Evolutionary conservation across 2,797 vertebrate species (phyloP), one percentile per base, ranked within the genome.

Genomic region (Spinus olivaceus): DNA sequence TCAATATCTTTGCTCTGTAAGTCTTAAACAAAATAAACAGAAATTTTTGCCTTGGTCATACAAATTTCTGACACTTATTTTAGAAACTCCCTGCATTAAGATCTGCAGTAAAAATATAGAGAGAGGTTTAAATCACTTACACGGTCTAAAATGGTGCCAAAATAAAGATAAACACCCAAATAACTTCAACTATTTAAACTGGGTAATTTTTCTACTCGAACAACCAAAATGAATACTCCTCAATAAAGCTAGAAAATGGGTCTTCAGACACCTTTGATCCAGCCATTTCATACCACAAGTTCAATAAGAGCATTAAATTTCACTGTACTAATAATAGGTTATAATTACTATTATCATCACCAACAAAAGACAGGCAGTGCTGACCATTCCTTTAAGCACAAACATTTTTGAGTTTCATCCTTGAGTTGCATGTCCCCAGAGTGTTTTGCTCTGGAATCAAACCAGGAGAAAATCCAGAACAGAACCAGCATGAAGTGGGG

Each of bases 401-500:
- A 76, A 50, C 10, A 2, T 33, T 33, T 32, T 5, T 2, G 47
- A 53, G 13, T 44, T 64, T 20, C 50, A 53, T 4, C 12, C n/a
- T 3, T 0, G 2, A 72, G 42, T 24, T 54, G n/a, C 3, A 0
- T 3, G 14, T n/a, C 6, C 2, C 42, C 30, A 35, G 32, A 53
- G 33, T 5, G 2, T 42, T 23, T 46, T 56, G 14, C 14, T 22
- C n/a, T 8, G 46, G 44, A 59, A 27, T 10, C 8, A 6, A 5
- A 8, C 2, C 44, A 39, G 30, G 21, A 78, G 39, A 88, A 72
- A 77, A 61, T 1, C 14, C 56, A 57, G 47, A 82, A 53, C 2
- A 0, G 0, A 80, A 50, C 6, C 21, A 16, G 53, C 2, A 1
- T 22, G 23, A 51, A 25, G 8, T 2, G 7, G n/a, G 37, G 42